A percentile compares a stretch with the other conserved stretches of the same genome.
These are phyloP conservation scores for Ovibos moschatus DNA, from an alignment of 2,113 vertebrate genomes.

Conservation along the genomic window DNA sequence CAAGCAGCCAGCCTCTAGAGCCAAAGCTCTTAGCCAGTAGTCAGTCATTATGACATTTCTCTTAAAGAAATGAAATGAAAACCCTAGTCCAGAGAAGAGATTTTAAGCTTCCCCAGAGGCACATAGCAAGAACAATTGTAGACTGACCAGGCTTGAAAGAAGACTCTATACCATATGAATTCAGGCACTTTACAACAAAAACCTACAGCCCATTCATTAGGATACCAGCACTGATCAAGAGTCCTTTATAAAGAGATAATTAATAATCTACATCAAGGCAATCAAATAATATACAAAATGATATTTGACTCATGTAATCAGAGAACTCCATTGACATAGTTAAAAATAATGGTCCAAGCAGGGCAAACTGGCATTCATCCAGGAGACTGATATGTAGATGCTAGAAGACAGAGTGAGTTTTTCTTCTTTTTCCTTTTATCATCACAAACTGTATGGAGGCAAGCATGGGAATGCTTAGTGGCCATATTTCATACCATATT, in stretches of 20 bases:
- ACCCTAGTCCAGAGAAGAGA: neutral
- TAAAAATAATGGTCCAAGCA: constrained; percentile 33
- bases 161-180: neutral
- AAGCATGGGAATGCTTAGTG: neutral
- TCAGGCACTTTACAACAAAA: constrained; percentile 19
- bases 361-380: constrained; percentile 11
- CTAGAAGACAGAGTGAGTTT: neutral
- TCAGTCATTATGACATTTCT: neutral
- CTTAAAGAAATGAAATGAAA: constrained; percentile 19
- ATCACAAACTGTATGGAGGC: neutral
- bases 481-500: neutral
- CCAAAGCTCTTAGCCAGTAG: neutral
- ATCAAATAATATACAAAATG: constrained; percentile 1
- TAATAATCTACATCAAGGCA: neutral
- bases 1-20: neutral
- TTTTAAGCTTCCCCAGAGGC: neutral
- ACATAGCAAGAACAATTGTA: neutral
- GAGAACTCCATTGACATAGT: neutral
- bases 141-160: neutral
- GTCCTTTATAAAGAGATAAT: neutral
- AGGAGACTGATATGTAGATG: neutral
- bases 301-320: neutral
- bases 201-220: neutral
- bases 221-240: neutral
- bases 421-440: neutral